Base-by-base conservation (phyloP, 53 echinoderm and acorn worm genomes). In the Luidia sarsii region DNA sequence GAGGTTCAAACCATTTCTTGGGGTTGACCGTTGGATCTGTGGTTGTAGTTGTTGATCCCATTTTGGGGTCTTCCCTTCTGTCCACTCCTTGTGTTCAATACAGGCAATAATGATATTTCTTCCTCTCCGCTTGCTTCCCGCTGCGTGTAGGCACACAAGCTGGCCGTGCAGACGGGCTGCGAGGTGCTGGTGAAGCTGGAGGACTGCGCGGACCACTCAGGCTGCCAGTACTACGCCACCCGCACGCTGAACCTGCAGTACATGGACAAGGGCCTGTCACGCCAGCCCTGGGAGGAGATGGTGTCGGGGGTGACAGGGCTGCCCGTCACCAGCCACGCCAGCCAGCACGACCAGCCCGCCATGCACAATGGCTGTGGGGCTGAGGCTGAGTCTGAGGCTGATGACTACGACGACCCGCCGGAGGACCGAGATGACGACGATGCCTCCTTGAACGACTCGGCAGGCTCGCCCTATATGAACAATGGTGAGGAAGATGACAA, bases 161-260 rank as follows among this genome's bases (percentile, higher is more conserved):
- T 83, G 53, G 70, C 83, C 36, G 15, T 83, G 11, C 83, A 83
- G 57, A 83, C 83, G 1, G 83, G 83, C 37, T 83, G 81, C 67
- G 81, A 81, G 43, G 48, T 82, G 18, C 57, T 82, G 5, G 69
- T 82, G 13, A 82, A 82, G 27, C 45, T 82, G 14, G 71, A 84
- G 53, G 84, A 84, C 41, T 49, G 35, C 38, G 53, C 34, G 2
- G 84, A 84, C 50, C 36, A 64, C 31, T 34, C 73, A 0, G 77
- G 77, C 60, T 63, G 69, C 31, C 84, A 72, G 51, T 72, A 84
- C 65, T 84, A 84, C 39, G 84, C 72, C 84, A 84, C 84, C 21
- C 64, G 73, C 39, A 84, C 73, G 39, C 73, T 84, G 7, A 62
- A 84, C 64, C 38, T 72, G 18, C 64, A 71, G 16, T 84, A 72